Conservation (phyloP, 1,140 invertebrate species). For the Euglossa dilemma region DNA sequence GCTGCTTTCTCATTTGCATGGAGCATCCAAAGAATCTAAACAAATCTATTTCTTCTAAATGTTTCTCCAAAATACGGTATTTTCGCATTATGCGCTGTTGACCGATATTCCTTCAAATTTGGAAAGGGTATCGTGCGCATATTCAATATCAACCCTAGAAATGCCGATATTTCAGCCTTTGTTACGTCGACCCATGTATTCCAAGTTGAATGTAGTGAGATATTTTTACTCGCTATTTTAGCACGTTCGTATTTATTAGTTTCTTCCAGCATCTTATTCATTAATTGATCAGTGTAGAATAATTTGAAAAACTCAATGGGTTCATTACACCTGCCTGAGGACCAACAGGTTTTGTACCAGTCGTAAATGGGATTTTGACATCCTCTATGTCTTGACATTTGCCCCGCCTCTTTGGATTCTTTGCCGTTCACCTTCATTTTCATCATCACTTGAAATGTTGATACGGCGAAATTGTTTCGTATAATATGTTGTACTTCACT, state of each 20-base stretch:
- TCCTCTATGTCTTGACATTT: no score
- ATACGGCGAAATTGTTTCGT: no score
- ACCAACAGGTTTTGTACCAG: background rate
- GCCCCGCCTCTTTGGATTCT: no score
- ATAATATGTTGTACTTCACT: no score
- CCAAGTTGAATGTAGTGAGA: background rate
- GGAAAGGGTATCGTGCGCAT: background rate
- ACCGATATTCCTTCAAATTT: no score
- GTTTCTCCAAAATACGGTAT: no score
- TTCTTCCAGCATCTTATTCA: background rate
- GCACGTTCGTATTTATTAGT: background rate
- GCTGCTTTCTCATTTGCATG: no score
- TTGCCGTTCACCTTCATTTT: no score
- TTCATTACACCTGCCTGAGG: background rate
- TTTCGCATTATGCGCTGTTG: no score
- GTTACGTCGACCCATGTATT: background rate
- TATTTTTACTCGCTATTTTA: background rate
- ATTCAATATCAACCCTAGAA: background rate
- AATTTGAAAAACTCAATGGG: background rate
- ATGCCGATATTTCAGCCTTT: background rate
- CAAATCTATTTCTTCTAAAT: no score
- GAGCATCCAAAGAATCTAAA: no score
- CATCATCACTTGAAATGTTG: no score
- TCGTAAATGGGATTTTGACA: background rate
- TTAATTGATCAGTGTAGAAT: background rate